phyloP scores from a whole-genome alignment of 2,113 vertebrate genomes.

The Alosa alosa region DNA sequence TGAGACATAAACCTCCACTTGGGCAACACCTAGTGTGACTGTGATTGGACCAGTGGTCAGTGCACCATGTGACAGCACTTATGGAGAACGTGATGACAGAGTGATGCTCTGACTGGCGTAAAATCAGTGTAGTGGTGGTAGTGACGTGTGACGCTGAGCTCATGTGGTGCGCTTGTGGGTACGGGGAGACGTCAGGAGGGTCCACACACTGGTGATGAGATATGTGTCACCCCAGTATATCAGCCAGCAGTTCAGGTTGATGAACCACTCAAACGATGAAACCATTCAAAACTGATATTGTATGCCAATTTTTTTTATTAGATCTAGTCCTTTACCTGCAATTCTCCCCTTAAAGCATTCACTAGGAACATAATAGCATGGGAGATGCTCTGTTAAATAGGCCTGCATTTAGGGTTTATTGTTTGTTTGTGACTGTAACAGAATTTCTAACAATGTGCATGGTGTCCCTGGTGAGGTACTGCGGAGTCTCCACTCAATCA shows the following conservation, averaged over 20 bases:
- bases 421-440: background rate
- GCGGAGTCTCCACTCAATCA: background rate
- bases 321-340: too few relatives aligned
- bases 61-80: background rate
- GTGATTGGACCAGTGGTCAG: background rate
- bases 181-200: background rate
- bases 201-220: too few relatives aligned
- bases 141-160: background rate
- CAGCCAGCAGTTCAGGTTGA: too few relatives aligned
- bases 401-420: background rate
- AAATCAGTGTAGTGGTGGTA: background rate
- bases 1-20: background rate
- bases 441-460: background rate
- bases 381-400: background rate
- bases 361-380: background rate
- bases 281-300: too few relatives aligned
- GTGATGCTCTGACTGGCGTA: background rate
- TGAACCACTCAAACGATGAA: too few relatives aligned
- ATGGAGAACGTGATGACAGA: background rate
- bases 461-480: background rate
- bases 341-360: background rate
- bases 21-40: slow-evolving; percentile 15
- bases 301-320: background rate
- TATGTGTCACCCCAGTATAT: too few relatives aligned
- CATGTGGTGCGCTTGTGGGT: background rate